These are phyloP conservation scores for Drosophila equinoxialis DNA, from an alignment of 1,140 invertebrate species.

Conservation along the genomic window DNA sequence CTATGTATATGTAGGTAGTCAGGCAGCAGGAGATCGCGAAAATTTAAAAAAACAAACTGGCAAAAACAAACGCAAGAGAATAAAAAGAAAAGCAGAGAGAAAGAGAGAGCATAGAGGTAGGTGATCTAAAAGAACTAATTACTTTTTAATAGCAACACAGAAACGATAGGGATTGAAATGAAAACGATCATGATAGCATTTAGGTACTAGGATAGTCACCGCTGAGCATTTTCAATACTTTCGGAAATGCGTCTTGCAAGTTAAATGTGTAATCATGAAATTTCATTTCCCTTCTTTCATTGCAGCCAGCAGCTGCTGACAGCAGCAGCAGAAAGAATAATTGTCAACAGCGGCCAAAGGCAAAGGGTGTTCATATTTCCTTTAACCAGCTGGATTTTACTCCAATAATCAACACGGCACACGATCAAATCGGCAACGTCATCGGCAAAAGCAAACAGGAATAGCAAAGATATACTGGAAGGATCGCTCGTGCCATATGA, in stretches of 20 bases:
- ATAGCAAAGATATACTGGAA: conserved; percentile 9
- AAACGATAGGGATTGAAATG: neutral
- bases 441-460: conserved; percentile 16
- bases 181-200: no score
- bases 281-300: conserved; percentile 15
- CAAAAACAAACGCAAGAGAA: neutral
- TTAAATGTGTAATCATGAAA: conserved; percentile 39
- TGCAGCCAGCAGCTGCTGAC: conserved; percentile 55
- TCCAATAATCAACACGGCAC: conserved; percentile 31
- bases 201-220: neutral
- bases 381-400: conserved; percentile 41
- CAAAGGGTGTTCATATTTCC: conserved; percentile 6
- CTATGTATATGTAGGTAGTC: neutral
- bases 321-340: neutral
- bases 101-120: neutral
- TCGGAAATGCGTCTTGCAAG: neutral
- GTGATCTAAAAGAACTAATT: neutral
- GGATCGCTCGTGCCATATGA: conserved; percentile 54
- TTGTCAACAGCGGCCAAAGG: conserved; percentile 34
- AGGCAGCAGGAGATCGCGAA: conserved; percentile 9
- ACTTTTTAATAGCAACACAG: conserved; percentile 13
- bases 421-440: conserved; percentile 51
- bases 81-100: neutral
- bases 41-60: neutral
- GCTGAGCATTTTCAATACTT: neutral